phyloP scores from a whole-genome alignment of 1,140 invertebrate species.

The Battus philenor region DNA sequence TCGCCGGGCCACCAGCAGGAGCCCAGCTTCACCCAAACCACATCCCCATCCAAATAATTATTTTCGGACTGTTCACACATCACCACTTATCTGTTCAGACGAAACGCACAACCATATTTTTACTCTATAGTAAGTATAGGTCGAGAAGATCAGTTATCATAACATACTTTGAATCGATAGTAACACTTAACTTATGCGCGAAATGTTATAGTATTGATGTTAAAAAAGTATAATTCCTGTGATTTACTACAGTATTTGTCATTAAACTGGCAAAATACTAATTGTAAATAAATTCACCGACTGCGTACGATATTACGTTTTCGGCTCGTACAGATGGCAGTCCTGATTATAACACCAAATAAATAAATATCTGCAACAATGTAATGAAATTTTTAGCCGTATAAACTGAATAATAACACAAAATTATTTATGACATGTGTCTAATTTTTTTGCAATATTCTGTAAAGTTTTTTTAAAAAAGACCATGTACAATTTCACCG shows the following conservation, averaged over 20 bases:
- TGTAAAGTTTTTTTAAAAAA: constrained; percentile 28
- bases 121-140: constrained; percentile 59
- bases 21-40: constrained; percentile 89
- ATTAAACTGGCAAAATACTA: constrained; percentile 69
- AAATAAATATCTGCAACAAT: not conserved
- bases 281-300: constrained; percentile 74
- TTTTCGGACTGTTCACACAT: constrained; percentile 77
- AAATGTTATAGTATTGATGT: constrained; percentile 15
- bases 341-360: constrained; percentile 35
- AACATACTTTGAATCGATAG: constrained; percentile 33
- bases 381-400: no score
- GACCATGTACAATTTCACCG: constrained; percentile 27
- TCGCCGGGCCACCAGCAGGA: constrained; percentile 88
- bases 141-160: constrained; percentile 51
- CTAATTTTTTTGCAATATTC: no score
- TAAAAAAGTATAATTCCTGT: constrained; percentile 7
- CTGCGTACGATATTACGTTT: constrained; percentile 69
- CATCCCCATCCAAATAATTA: constrained; percentile 82
- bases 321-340: constrained; percentile 42
- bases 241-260: constrained; percentile 49
- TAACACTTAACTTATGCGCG: constrained; percentile 16
- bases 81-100: constrained; percentile 60
- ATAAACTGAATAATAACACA: not conserved
- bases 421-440: no score
- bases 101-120: constrained; percentile 71